Evolutionary conservation across 2,888 invertebrate species (phyloP).

Genomic region (Tetanocera ferruginea): DNA sequence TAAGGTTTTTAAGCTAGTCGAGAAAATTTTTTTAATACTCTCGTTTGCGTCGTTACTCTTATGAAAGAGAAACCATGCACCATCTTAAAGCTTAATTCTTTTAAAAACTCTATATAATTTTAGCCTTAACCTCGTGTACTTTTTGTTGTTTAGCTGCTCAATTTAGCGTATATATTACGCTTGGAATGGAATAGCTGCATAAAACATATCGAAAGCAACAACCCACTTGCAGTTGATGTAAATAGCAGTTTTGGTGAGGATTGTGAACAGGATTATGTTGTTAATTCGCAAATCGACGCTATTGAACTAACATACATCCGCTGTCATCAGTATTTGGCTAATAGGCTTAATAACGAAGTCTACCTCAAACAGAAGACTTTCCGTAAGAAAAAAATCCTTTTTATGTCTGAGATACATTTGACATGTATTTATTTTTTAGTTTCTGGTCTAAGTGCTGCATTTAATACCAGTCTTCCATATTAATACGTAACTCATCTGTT

Average conservation of each 20-base stretch:
- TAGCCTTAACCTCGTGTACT: no score
- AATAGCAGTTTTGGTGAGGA: constrained; percentile 48
- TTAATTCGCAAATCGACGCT: constrained; percentile 61
- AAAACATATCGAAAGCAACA: constrained; percentile 54
- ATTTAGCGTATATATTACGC: constrained; percentile 63
- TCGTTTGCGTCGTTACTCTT: no score
- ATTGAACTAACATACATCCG: constrained; percentile 67
- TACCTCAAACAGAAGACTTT: constrained; percentile 58
- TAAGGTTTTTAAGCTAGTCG: no score
- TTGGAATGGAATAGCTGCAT: constrained; percentile 64
- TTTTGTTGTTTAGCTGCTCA: constrained; percentile 57
- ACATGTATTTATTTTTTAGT: constrained; percentile 54
- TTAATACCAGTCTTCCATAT: constrained; percentile 63
- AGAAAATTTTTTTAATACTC: no score
- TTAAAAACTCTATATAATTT: no score
- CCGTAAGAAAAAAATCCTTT: constrained; percentile 52
- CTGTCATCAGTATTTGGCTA: constrained; percentile 65
- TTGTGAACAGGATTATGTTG: constrained; percentile 51
- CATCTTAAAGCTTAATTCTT: no score
- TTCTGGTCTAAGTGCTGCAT: constrained; percentile 61
- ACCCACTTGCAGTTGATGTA: constrained; percentile 42
- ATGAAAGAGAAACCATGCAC: no score
- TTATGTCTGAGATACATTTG: not conserved
- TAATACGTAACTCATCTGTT: constrained; percentile 44
- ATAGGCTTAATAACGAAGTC: constrained; percentile 61